A percentile compares a stretch with the other conserved stretches of the same genome.
These are phyloP conservation scores for Ennomos erosarius DNA, from an alignment of 2,888 invertebrate species.

Conservation along the genomic window DNA sequence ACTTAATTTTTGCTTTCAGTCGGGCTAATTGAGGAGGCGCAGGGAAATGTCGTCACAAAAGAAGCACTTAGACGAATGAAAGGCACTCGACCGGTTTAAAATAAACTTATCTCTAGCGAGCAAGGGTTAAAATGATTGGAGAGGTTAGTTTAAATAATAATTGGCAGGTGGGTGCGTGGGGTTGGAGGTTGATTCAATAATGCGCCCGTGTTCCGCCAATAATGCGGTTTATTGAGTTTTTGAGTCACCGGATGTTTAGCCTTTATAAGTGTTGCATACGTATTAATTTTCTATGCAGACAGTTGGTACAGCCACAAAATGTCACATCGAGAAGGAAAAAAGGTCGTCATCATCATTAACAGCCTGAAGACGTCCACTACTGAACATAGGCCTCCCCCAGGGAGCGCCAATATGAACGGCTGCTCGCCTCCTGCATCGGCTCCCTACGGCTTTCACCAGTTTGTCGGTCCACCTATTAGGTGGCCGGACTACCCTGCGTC, in stretches of 20 bases:
- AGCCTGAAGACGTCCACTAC: too few species aligned
- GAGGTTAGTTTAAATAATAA: constrained; percentile 68
- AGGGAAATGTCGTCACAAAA: constrained; percentile 81
- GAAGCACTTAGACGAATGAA: constrained; percentile 82
- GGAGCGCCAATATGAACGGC: too few species aligned
- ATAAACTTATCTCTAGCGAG: constrained; percentile 83
- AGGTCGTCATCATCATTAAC: too few species aligned
- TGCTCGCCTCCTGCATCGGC: too few species aligned
- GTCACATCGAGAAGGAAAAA: too few species aligned
- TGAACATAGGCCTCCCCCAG: too few species aligned
- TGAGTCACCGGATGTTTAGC: constrained; percentile 56
- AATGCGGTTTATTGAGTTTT: constrained; percentile 78
- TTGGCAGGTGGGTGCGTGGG: constrained; percentile 74
- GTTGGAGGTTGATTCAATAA: constrained; percentile 77
- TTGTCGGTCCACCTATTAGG: too few species aligned
- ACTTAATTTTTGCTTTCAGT: constrained; percentile 84
- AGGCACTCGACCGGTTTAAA: constrained; percentile 80
- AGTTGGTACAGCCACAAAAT: too few species aligned
- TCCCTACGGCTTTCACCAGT: too few species aligned
- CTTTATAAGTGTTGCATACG: neutral
- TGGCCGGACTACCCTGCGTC: too few species aligned
- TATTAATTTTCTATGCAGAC: too few species aligned
- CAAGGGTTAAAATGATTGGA: constrained; percentile 82
- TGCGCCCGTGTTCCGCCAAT: constrained; percentile 71
- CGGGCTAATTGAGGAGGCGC: constrained; percentile 77